Evolutionary conservation across 2,113 vertebrate genomes (phyloP), one percentile per base, ranked within the genome.

Genomic region (Pelodiscus sinensis): DNA sequence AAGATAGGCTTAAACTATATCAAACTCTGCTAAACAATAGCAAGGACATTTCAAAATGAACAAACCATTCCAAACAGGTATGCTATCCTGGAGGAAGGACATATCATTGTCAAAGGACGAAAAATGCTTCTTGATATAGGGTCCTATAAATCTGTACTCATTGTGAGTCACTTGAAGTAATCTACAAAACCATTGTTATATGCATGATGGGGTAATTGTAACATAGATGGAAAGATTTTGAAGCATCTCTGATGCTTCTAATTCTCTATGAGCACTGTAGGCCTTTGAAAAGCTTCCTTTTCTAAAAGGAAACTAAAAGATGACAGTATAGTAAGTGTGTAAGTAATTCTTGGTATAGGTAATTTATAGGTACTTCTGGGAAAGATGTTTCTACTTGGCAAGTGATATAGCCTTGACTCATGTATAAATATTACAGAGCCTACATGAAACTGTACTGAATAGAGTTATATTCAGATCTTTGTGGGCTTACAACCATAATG

Each of bases 81-180:
- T 50, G 50, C 27, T 86, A 92, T 54, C 82, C 56, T 71, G 54
- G 58, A 81, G n/a, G 79, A 86, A 81, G 50, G 52, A 31, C 83
- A 50, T 35, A 50, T 79, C 22, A 71, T 58, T 94, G 91, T 95
- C 86, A 94, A 79, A 94, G 91, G 38, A 35, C 44, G 79, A 96
- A 95, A 86, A 90, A 91, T 94, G 60, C 80, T 96, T 96, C 94
- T 94, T 96, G 89, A 92, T 95, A 92, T 92, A 94, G 77, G 35
- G 84, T 50, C 22, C 31, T 87, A 81, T 88, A 95, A 93, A 92
- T 82, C 52, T 1, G 2, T n/a, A 27, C 1, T 58, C 2, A 57
- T 31, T 93, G 79, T 81, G 77, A 89, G 9, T 73, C n/a, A 25
- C 58, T 91, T 73, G 44, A 90, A 92, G 78, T 89, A 90, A 94